These are phyloP conservation scores for Mus pahari DNA, from an alignment of 2,113 vertebrate genomes.

Conservation along the genomic window DNA sequence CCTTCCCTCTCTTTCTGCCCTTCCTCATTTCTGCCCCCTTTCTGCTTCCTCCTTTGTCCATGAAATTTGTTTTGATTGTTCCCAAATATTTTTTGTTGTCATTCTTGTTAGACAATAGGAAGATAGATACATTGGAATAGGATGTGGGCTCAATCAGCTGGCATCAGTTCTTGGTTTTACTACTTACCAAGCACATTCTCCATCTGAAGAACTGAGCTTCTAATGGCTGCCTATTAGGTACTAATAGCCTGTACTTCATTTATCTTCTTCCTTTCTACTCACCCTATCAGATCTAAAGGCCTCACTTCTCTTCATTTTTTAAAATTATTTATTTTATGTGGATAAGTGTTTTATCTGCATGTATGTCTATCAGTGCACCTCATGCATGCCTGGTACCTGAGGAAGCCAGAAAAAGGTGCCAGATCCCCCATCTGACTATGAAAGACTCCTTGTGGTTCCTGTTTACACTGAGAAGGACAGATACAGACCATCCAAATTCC, in stretches of 20 bases:
- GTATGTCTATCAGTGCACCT: background rate
- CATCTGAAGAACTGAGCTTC: background rate
- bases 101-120: background rate
- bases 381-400: background rate
- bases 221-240: background rate
- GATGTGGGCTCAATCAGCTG: background rate
- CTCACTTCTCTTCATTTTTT: background rate
- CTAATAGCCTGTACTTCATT: background rate
- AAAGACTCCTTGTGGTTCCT: background rate
- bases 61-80: slow-evolving; percentile 30
- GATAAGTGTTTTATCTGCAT: background rate
- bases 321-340: background rate
- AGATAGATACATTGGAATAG: background rate
- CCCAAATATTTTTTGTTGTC: background rate
- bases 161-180: background rate
- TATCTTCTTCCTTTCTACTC: background rate
- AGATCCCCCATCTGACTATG: background rate
- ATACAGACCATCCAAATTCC: background rate
- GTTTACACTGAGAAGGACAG: background rate
- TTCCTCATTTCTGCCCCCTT: too few relatives aligned
- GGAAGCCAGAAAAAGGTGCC: background rate
- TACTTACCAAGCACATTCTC: background rate
- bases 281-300: background rate
- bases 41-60: background rate
- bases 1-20: background rate